A percentile compares a stretch with the other conserved stretches of the same genome.
These are phyloP conservation scores for Phacellophora camtschatica DNA, from an alignment of 30 jellyfish, hydroid and myxozoan genomes.

Conservation along the genomic window DNA sequence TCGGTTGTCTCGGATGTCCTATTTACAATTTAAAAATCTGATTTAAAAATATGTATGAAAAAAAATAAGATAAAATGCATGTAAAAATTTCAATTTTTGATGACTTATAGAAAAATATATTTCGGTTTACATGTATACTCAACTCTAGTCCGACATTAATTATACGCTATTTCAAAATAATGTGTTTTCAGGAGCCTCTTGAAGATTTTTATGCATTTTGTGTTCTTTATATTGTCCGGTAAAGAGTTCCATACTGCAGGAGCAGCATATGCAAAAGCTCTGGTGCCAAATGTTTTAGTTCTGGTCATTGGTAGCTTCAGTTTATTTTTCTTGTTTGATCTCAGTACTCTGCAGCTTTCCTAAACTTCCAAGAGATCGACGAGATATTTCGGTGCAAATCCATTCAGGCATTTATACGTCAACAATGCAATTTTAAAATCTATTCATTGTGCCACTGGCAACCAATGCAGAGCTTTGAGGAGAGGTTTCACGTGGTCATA, in stretches of 20 bases:
- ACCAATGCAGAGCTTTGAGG: slow-evolving; percentile 6
- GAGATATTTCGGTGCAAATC: not conserved
- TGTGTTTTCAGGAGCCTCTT: slow-evolving; percentile 1
- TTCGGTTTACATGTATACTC: no score
- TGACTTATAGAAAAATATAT: no score
- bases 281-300: not conserved
- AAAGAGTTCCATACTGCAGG: not conserved
- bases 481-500: not conserved
- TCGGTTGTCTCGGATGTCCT: no score
- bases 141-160: not conserved
- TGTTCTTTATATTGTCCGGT: not conserved
- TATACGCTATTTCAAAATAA: not conserved
- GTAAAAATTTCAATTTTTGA: no score
- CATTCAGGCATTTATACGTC: no score
- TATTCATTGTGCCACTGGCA: not conserved
- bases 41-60: no score
- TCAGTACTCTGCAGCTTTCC: not conserved
- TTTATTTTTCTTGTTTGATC: no score
- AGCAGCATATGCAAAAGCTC: no score
- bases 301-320: slow-evolving; percentile 1
- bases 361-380: not conserved
- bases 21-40: no score
- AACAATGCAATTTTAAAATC: not conserved
- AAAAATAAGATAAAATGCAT: no score
- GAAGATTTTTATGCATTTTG: not conserved